Base-by-base conservation (phyloP, 2,888 invertebrate species). In the Ormyrus rosae region DNA sequence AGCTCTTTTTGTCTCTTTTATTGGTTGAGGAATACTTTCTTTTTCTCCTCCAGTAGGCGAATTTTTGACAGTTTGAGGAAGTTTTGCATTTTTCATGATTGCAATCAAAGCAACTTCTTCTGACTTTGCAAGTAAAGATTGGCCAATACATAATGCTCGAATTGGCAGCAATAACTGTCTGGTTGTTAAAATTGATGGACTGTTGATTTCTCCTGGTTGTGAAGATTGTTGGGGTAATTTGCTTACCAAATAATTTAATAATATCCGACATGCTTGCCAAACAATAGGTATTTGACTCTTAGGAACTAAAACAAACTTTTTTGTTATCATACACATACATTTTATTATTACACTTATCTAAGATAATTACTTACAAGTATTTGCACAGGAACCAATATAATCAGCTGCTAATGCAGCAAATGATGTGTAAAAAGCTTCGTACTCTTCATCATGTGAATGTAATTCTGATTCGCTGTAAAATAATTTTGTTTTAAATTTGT, bases 351-450 rank as follows among this genome's bases (percentile, higher is more conserved):
- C 34, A 34, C 4, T 34, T 34, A 34, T 34, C 34, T 34, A 34
- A 34, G 34, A 34, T 34, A 60, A 45, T 9, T 89, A 94, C 95
- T 94, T 93, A 96, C 96, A 93, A 86, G 94, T 93, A 87, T 92
- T 93, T 84, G 94, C 93, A 92, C 94, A 94, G 85, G 93, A 92
- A 90, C 95, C 95, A 88, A 98, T 95, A 90, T 96, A 96, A 91
- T 98, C 96, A 67, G 97, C 96, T 82, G 96, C 95, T 85, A 98
- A 92, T 74, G 96, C 96, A 83, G 96, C 96, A 92, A 97, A 96
- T 83, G 96, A 95, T 87, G 96, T 95, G 92, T 96, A 98, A 92
- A 98, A 98, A 82, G 95, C 94, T 87, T 96, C 96, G 91, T 95
- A 95, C 84, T 94, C 94, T 84, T 96, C 96, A 87, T 96, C 96